phyloP scores from a whole-genome alignment of 2,888 invertebrate genomes.

The Machimus atricapillus region DNA sequence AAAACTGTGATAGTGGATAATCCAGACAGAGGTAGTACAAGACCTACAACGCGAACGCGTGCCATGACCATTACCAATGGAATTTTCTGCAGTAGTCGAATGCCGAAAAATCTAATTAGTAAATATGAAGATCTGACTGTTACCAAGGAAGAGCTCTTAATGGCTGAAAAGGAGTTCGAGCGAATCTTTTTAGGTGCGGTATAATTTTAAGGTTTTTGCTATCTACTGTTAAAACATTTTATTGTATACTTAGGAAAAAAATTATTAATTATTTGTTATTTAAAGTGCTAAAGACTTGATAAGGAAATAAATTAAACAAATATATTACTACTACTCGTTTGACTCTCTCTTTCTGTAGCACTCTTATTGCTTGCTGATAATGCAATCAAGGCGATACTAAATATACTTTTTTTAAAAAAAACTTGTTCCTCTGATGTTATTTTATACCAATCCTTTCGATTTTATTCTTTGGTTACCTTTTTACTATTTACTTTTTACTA shows the following conservation, averaged over 20 bases:
- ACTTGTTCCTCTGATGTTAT: neutral
- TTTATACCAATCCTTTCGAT: neutral
- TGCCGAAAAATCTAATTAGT: constrained; percentile 37
- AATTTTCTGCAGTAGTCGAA: neutral
- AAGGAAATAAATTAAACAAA: constrained; percentile 37
- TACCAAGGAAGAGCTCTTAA: constrained; percentile 56
- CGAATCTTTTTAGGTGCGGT: constrained; percentile 56
- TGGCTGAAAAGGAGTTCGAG: constrained; percentile 54
- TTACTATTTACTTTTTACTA: neutral
- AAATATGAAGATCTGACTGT: constrained; percentile 57
- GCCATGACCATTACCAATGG: constrained; percentile 49
- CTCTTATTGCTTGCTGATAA: neutral
- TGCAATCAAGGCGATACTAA: neutral
- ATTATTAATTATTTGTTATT: constrained; percentile 10
- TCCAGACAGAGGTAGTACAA: constrained; percentile 38
- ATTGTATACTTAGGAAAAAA: neutral
- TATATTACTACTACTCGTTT: constrained; percentile 8
- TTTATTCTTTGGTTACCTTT: neutral
- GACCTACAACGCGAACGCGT: constrained; percentile 48
- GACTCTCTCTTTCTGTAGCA: constrained; percentile 20
- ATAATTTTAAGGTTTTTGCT: constrained; percentile 16
- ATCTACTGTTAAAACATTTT: neutral
- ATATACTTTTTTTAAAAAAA: neutral
- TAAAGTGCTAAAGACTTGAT: constrained; percentile 25
- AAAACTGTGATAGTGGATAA: constrained; percentile 51